Evolutionary conservation across 2,888 invertebrate species (phyloP).

Genomic region (Orchestes rusci): DNA sequence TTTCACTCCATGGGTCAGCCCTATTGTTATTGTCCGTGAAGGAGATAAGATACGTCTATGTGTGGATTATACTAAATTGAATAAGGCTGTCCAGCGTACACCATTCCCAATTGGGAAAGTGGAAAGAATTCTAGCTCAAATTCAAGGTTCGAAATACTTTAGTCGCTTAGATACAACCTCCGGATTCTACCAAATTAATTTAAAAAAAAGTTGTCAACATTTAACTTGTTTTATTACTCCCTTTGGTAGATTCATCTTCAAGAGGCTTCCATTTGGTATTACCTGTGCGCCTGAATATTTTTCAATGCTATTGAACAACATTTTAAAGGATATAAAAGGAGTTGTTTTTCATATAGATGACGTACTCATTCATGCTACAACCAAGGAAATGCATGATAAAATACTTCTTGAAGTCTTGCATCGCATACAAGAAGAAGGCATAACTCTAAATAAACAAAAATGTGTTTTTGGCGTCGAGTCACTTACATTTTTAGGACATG

Average conservation of each 20-base stretch:
- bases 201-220: neutral
- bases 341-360: slow-evolving; percentile 22
- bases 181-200: neutral
- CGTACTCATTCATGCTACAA: slow-evolving; percentile 20
- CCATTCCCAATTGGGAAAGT: neutral
- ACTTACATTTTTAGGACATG: slow-evolving; percentile 31
- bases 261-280: neutral
- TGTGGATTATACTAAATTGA: neutral
- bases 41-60: neutral
- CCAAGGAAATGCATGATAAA: slow-evolving; percentile 26
- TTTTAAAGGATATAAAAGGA: slow-evolving; percentile 14
- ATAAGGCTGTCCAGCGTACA: neutral
- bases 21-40: neutral
- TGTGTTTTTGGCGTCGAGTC: slow-evolving; percentile 27
- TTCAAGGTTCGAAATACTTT: neutral
- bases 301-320: slow-evolving; percentile 4
- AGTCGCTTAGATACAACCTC: slow-evolving; percentile 1
- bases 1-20: slow-evolving; percentile 5
- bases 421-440: slow-evolving; percentile 24
- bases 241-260: neutral
- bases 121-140: neutral
- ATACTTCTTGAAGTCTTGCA: slow-evolving; percentile 26
- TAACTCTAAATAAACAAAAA: slow-evolving; percentile 31
- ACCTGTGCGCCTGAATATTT: neutral
- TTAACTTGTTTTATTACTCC: neutral